Conservation (phyloP, 2,113 vertebrate species). For the Albula goreensis region DNA sequence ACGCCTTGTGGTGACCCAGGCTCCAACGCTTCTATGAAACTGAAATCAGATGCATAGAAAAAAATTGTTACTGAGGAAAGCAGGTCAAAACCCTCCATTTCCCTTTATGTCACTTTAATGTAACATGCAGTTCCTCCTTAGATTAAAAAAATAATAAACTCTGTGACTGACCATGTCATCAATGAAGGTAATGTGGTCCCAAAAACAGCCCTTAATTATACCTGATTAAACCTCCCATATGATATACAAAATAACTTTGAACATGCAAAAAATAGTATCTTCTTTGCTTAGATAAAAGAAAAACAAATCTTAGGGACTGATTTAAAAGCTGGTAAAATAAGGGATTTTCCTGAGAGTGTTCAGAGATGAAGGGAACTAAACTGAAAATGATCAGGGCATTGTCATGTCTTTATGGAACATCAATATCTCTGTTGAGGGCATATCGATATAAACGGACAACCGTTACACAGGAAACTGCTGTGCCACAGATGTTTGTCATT, state of each 20-base stretch:
- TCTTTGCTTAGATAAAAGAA: constrained; percentile 27
- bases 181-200: not conserved
- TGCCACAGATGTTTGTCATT: not conserved
- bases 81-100: no score
- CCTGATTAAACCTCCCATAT: constrained; percentile 10
- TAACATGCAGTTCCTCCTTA: not conserved
- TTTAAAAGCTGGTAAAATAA: constrained; percentile 35
- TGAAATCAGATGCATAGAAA: not conserved
- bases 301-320: constrained; percentile 28
- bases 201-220: not conserved
- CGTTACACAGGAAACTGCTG: not conserved
- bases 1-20: not conserved
- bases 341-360: constrained; percentile 57
- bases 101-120: not conserved
- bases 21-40: not conserved
- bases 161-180: not conserved
- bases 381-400: not conserved
- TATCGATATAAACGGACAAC: not conserved
- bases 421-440: not conserved
- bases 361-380: not conserved
- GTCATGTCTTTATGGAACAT: not conserved
- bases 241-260: constrained; percentile 35
- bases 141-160: not conserved
- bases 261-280: constrained; percentile 20
- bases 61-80: no score